Conservation (phyloP, 2,888 invertebrate genomes). For the Lymantria dispar region DNA sequence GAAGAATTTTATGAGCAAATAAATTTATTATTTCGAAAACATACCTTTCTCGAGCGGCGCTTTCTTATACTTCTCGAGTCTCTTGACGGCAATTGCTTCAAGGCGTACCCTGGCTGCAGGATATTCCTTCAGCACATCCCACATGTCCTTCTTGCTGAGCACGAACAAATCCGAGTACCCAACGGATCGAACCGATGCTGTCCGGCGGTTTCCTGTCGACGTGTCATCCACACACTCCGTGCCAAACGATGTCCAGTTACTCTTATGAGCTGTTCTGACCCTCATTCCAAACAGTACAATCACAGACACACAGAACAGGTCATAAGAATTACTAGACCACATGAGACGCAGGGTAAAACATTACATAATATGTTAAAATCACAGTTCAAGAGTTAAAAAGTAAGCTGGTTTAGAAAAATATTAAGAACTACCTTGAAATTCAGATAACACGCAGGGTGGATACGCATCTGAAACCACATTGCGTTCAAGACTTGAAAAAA, state of each 20-base stretch:
- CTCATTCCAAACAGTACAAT: constrained; percentile 31
- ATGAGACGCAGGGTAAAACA: constrained; percentile 51
- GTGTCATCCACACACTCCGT: constrained; percentile 82
- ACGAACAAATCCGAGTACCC: constrained; percentile 99
- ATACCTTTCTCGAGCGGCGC: constrained; percentile 95
- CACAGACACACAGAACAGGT: constrained; percentile 43
- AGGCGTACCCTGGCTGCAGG: constrained; percentile 96
- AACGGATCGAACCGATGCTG: constrained; percentile 98
- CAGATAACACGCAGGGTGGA: constrained; percentile 47
- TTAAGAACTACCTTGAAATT: constrained; percentile 45
- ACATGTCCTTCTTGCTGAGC: constrained; percentile 99
- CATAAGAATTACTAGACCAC: constrained; percentile 42
- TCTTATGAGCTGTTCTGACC: constrained; percentile 51
- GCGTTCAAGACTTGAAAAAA: constrained; percentile 46
- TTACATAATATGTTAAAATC: constrained; percentile 29
- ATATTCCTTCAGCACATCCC: constrained; percentile 99
- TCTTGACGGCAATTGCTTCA: constrained; percentile 98
- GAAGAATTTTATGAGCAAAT: too few relatives aligned
- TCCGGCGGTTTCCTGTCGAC: constrained; percentile 96
- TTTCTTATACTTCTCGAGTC: constrained; percentile 98
- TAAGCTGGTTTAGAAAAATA: constrained; percentile 45
- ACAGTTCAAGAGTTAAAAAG: constrained; percentile 38
- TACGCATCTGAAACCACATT: constrained; percentile 47
- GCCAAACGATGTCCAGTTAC: constrained; percentile 72
- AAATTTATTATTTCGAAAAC: too few relatives aligned